Conservation (phyloP, 2,888 invertebrate genomes). For the Amiota mariae region DNA sequence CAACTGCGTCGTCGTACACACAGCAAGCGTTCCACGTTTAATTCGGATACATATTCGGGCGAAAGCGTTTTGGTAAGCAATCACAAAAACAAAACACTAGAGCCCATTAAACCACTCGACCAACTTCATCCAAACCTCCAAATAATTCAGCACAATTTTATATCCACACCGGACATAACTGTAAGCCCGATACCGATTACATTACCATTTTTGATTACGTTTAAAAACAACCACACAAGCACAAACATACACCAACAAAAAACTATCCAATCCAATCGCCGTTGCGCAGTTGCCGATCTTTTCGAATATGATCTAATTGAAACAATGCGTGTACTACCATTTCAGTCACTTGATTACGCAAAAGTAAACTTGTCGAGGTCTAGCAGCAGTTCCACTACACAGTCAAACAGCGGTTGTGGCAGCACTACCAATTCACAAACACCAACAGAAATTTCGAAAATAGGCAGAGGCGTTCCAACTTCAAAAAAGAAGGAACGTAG, state of each 20-base stretch:
- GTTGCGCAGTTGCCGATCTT: constrained; percentile 65
- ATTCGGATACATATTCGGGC: constrained; percentile 72
- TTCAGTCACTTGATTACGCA: constrained; percentile 71
- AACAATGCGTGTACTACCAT: constrained; percentile 67
- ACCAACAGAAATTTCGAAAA: constrained; percentile 40
- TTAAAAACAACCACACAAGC: constrained; percentile 28
- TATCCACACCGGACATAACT: constrained; percentile 55
- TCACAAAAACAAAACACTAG: constrained; percentile 29
- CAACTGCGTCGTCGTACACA: constrained; percentile 69
- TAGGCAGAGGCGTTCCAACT: constrained; percentile 17
- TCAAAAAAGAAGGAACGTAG: constrained; percentile 52
- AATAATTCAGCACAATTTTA: constrained; percentile 41
- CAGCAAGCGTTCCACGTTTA: constrained; percentile 69
- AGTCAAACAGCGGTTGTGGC: constrained; percentile 41
- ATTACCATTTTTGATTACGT: constrained; percentile 25
- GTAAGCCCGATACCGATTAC: constrained; percentile 23
- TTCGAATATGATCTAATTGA: constrained; percentile 65
- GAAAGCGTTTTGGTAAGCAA: constrained; percentile 73
- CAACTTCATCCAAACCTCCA: constrained; percentile 48
- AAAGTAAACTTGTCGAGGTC: constrained; percentile 66
- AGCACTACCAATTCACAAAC: constrained; percentile 33
- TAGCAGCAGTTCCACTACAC: constrained; percentile 60
- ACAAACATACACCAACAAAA: constrained; percentile 33
- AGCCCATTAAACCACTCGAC: constrained; percentile 35
- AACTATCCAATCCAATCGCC: constrained; percentile 47